These are phyloP conservation scores for Neodiprion lecontei DNA, from an alignment of 1,140 invertebrate species.

Conservation along the genomic window DNA sequence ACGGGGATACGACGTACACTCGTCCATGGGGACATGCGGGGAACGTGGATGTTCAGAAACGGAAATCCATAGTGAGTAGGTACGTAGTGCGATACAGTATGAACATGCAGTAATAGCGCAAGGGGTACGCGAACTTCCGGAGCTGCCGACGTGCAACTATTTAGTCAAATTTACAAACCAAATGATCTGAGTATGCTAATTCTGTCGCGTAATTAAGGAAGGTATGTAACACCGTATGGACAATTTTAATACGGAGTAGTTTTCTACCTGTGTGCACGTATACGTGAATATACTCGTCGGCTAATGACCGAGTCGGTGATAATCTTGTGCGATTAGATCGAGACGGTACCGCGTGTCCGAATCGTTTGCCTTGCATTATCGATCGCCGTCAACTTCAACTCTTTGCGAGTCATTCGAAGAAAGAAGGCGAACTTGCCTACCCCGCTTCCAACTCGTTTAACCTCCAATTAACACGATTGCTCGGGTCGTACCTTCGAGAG, in stretches of 20 bases:
- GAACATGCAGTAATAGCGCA: neutral
- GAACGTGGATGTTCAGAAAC: neutral
- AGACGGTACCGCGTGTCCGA: neutral
- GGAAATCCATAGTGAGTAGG: neutral
- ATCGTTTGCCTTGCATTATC: too few species aligned
- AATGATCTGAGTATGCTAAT: slow-evolving; percentile 4
- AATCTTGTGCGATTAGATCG: neutral
- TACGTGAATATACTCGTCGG: neutral
- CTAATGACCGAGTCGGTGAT: neutral
- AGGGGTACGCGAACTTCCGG: neutral
- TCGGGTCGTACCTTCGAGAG: too few species aligned
- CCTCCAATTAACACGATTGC: too few species aligned
- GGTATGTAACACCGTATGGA: neutral
- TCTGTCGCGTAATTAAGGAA: neutral
- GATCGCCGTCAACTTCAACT: neutral
- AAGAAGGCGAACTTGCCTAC: too few species aligned
- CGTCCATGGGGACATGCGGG: neutral
- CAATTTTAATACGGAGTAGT: neutral
- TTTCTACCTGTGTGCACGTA: neutral
- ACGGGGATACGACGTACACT: too few species aligned
- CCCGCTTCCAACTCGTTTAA: too few species aligned
- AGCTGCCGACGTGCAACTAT: neutral
- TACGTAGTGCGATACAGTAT: neutral
- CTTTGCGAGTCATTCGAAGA: neutral
- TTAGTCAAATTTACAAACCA: slow-evolving; percentile 4